phyloP scores from a whole-genome alignment of 35 echinoderm and acorn worm species.

The Lytechinus variegatus region DNA sequence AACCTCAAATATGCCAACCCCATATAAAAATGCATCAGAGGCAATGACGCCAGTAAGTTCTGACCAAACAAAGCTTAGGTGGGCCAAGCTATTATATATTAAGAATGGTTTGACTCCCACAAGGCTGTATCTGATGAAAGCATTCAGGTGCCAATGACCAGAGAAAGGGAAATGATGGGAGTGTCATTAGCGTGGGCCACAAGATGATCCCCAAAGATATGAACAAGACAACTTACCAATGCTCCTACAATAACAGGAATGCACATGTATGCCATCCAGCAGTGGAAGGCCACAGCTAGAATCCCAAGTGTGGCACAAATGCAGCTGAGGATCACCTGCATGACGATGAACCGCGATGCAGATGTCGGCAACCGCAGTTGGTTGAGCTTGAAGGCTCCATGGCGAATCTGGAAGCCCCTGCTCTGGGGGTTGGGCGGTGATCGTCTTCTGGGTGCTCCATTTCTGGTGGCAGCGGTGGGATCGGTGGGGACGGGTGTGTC shows the following conservation, averaged over 20 bases:
- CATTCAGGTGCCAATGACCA: too few species aligned
- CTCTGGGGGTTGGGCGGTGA: background rate
- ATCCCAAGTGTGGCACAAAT: constrained; percentile 1
- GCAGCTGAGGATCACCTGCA: constrained; percentile 29
- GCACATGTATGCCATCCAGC: constrained; percentile 45
- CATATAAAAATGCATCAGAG: too few species aligned
- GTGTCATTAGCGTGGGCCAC: too few species aligned
- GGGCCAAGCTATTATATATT: too few species aligned
- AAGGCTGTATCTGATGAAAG: too few species aligned
- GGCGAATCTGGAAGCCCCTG: constrained; percentile 37
- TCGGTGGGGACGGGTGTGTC: background rate
- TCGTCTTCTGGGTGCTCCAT: background rate
- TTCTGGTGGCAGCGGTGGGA: background rate
- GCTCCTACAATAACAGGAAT: constrained; percentile 36
- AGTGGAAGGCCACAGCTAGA: background rate
- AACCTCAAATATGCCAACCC: too few species aligned
- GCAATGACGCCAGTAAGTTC: too few species aligned
- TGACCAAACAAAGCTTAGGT: too few species aligned
- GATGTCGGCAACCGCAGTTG: background rate
- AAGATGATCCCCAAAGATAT: too few species aligned
- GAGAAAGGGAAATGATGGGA: too few species aligned
- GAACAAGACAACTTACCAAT: background rate
- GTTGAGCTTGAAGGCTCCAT: constrained; percentile 48
- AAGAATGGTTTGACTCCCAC: too few species aligned
- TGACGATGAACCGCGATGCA: constrained; percentile 28